A percentile compares a stretch with the other conserved stretches of the same genome.
Evolutionary conservation across 2,888 invertebrate genomes (phyloP).

Genomic region (Tiliacea aurago): DNA sequence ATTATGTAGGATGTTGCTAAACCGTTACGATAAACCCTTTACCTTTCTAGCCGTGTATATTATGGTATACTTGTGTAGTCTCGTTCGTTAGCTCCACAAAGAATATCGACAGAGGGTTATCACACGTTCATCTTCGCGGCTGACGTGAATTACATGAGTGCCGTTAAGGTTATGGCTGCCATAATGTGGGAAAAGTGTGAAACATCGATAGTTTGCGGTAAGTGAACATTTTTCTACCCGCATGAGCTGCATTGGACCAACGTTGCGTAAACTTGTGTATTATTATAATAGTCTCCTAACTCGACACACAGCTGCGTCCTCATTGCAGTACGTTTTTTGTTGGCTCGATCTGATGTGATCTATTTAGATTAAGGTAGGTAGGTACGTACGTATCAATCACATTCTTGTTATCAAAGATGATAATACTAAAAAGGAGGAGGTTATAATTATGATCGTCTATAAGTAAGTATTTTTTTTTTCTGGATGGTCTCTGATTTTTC

Average conservation of each 20-base stretch:
- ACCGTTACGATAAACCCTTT: conserved; percentile 63
- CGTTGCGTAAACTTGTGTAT: conserved; percentile 69
- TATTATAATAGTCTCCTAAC: conserved; percentile 54
- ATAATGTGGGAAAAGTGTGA: conserved; percentile 84
- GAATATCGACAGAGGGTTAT: conserved; percentile 64
- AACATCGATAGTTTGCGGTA: conserved; percentile 82
- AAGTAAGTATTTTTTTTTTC: too few species aligned
- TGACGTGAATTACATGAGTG: conserved; percentile 70
- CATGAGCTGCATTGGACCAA: conserved; percentile 53
- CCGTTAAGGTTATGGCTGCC: conserved; percentile 80
- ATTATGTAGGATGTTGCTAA: conserved; percentile 52
- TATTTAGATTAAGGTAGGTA: too few species aligned
- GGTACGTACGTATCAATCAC: too few species aligned
- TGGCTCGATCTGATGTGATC: background rate
- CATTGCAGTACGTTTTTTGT: conserved; percentile 17
- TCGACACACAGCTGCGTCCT: conserved; percentile 29
- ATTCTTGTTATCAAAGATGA: background rate
- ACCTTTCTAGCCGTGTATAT: conserved; percentile 25
- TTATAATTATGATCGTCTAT: too few species aligned
- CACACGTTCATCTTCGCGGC: conserved; percentile 66
- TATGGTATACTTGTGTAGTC: conserved; percentile 29
- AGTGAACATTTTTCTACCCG: conserved; percentile 66
- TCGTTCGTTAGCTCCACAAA: conserved; percentile 58
- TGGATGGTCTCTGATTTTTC: too few species aligned
- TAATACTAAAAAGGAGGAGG: too few species aligned